Evolutionary conservation across 2,113 vertebrate genomes (phyloP), one percentile per base, ranked within the genome.

Genomic region (Paraplagusia blochii): DNA sequence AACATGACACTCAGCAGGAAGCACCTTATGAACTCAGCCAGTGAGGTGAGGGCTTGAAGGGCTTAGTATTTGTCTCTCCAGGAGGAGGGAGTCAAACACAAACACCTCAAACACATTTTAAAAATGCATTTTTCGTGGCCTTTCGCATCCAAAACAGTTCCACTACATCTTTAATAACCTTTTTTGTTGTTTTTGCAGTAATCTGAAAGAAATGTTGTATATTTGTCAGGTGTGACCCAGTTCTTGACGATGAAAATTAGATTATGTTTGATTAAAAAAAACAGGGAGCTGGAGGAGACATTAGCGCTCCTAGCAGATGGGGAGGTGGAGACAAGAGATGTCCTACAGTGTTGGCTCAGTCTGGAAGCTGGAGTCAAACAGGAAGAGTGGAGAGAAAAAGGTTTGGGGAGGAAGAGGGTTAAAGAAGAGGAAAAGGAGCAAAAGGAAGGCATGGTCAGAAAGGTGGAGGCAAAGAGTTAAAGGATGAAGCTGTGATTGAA

Each of bases 1-100:
- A 91, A 88, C 81, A 91, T 88, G 85, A 91, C 90, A 8, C 82
- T 92, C 75, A 90, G 88, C 79, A 87, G 90, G 85, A 90, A 91
- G 82, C 84, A 91, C 82, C 90, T 90, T 77, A 79, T 90, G 84
- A 87, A 88, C 83, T 88, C 90, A 84, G 63, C 64, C 72, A 84
- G 69, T 84, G 89, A 90, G 90, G 88, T 90, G 88, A 91, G 88
- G 66, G 72, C 59, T 52, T 53, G 55, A 18, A 7, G 54, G 43
- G 14, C 52, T 29, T 29, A 29, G 22, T 6, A 29, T 29, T 29
- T 29, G 22, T 2, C 22, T 29, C 22, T 29, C 22, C 22, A 29
- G 39, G 49, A 59, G 46, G 18, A 47, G 59, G 57, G n/a, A 50
- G 22, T 64, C 17, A 13, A 19, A 55, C 45, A 16, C 58, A 19